Base-by-base conservation (phyloP, 2,888 invertebrate genomes). In the Microplitis manilae region DNA sequence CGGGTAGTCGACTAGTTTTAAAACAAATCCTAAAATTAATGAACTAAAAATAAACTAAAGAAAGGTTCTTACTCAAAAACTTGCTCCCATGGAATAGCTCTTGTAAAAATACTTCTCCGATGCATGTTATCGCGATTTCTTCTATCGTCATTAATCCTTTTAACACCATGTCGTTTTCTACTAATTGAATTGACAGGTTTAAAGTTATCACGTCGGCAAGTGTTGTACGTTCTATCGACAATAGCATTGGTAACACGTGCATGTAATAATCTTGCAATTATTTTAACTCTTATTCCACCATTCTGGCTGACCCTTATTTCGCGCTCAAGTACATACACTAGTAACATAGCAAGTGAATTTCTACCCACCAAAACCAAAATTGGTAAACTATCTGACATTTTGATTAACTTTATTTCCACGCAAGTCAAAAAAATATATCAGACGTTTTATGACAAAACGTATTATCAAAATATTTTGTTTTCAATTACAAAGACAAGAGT, bases 201-300 rank as follows among this genome's bases (percentile, higher is more conserved):
- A 9, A 77, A 70, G 70, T 65, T 65, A 17, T 77, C 65, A 38
- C 71, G 74, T 71, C 61, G 50, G 41, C 67, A 77, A 59, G 67
- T 65, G 9, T 74, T 38, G 30, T 41, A 62, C 62, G 39, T 17
- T 62, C 7, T 65, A 7, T 30, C 13, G 65, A 20, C 20, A 38
- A 17, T 65, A 50, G 61, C 40, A 38, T 74, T 15, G 30, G 13
- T 41, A 65, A 79, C 81, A 60, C 86, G 74, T n/a, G 83, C 80
- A 72, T 87, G 85, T 40, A 86, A 79, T 75, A 87, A 87, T 77
- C 82, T 84, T 13, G 85, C 87, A 38, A 86, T 82, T 6, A 87
- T 73, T 80, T 87, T 86, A 59, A 87, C 80, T 40, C 79, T 83
- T 38, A 83, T 78, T 1, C 81, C 79, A 1, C 83, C 82, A 40